Conservation (phyloP, 2,888 invertebrate species). For the Sicus ferrugineus region DNA sequence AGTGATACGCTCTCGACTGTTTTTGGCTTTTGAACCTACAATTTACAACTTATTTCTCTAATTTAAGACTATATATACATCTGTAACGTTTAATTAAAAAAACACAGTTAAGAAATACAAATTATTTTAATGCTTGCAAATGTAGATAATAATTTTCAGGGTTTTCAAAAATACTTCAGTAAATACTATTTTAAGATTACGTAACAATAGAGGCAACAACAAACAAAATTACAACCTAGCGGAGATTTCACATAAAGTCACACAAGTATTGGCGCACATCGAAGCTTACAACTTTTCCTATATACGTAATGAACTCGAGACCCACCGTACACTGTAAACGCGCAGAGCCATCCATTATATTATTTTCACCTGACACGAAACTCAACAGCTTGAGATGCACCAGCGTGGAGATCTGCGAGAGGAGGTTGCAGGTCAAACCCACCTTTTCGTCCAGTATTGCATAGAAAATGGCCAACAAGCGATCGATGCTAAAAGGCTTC, state of each 20-base stretch:
- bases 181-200: too few relatives aligned
- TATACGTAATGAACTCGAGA: constrained; percentile 79
- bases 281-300: constrained; percentile 80
- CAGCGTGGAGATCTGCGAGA: constrained; percentile 86
- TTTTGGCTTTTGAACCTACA: too few relatives aligned
- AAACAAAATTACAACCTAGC: neutral
- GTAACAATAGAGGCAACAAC: neutral
- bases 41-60: too few relatives aligned
- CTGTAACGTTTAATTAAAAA: too few relatives aligned
- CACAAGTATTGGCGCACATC: constrained; percentile 79
- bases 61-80: too few relatives aligned
- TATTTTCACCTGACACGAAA: constrained; percentile 74
- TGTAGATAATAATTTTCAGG: too few relatives aligned
- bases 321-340: constrained; percentile 88
- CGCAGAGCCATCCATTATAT: constrained; percentile 75
- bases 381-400: constrained; percentile 83
- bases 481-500: constrained; percentile 81
- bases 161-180: too few relatives aligned
- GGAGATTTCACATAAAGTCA: constrained; percentile 69
- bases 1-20: too few relatives aligned
- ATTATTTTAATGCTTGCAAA: too few relatives aligned
- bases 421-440: constrained; percentile 84
- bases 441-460: constrained; percentile 86
- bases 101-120: too few relatives aligned
- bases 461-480: constrained; percentile 88